These are phyloP conservation scores for Embidobia sp. DNA, from an alignment of 2,888 invertebrate genomes.

Conservation along the genomic window DNA sequence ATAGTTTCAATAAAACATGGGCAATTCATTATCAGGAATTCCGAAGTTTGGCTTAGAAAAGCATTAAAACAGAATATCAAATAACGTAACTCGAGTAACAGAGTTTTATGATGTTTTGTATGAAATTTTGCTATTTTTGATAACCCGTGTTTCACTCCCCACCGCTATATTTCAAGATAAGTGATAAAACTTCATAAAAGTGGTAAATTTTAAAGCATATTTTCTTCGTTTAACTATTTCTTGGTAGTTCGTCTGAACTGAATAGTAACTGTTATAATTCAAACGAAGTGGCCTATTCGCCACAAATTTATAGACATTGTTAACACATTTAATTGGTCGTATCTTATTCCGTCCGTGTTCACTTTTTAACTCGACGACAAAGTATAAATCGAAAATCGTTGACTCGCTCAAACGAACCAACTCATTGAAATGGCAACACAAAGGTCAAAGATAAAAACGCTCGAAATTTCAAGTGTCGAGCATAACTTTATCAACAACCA, in stretches of 20 bases:
- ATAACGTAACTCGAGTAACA: too few relatives aligned
- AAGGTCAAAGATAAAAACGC: slow-evolving; percentile 38
- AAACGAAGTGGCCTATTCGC: slow-evolving; percentile 39
- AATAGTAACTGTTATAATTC: slow-evolving; percentile 37
- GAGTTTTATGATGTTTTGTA: too few relatives aligned
- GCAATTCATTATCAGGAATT: too few relatives aligned
- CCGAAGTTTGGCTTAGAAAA: too few relatives aligned
- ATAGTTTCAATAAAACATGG: too few relatives aligned
- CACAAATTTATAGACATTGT: slow-evolving; percentile 51
- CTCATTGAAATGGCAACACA: slow-evolving; percentile 23
- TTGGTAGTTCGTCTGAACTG: neutral
- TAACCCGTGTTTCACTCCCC: too few relatives aligned
- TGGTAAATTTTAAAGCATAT: too few relatives aligned
- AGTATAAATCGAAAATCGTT: slow-evolving; percentile 33
- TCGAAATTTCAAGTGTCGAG: slow-evolving; percentile 4
- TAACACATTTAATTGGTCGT: slow-evolving; percentile 56
- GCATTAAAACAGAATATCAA: too few relatives aligned
- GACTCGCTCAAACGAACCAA: slow-evolving; percentile 23
- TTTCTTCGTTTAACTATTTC: neutral
- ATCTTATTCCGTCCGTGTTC: slow-evolving; percentile 22
- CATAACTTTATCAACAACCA: slow-evolving; percentile 9
- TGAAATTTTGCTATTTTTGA: too few relatives aligned
- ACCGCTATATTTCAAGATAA: too few relatives aligned
- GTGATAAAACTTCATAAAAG: too few relatives aligned
- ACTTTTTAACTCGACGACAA: slow-evolving; percentile 13